Conservation (phyloP, 1,140 invertebrate genomes). For the Stegodyphus dumicola region DNA sequence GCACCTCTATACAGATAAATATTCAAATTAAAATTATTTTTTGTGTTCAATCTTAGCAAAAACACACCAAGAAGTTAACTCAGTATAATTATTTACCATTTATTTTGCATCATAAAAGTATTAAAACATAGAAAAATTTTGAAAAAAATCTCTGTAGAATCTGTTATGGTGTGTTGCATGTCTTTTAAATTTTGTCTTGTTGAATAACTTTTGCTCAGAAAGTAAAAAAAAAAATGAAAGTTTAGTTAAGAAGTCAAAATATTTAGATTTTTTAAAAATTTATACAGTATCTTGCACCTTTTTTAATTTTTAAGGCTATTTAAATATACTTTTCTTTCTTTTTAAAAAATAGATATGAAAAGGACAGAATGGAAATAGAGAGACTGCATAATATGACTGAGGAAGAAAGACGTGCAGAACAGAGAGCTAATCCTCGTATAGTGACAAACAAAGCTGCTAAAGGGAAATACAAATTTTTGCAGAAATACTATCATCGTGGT, state of each 20-base stretch:
- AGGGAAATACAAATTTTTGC: slow-evolving; percentile 99
- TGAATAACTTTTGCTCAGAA: too few relatives aligned
- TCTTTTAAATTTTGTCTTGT: too few relatives aligned
- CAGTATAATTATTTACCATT: too few relatives aligned
- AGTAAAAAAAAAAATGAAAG: background rate
- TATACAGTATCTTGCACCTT: background rate
- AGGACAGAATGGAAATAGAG: slow-evolving; percentile 92
- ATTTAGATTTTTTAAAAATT: background rate
- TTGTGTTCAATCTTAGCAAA: too few relatives aligned
- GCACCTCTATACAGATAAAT: too few relatives aligned
- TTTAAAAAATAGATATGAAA: slow-evolving; percentile 68
- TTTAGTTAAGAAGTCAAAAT: background rate
- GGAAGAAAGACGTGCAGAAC: slow-evolving; percentile 90
- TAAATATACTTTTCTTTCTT: slow-evolving; percentile 1
- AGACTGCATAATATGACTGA: slow-evolving; percentile 94
- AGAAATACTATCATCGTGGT: slow-evolving; percentile 99
- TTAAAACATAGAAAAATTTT: too few relatives aligned
- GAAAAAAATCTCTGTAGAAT: too few relatives aligned
- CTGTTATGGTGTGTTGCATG: too few relatives aligned
- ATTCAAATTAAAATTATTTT: too few relatives aligned
- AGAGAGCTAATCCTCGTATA: slow-evolving; percentile 90
- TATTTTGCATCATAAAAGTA: too few relatives aligned
- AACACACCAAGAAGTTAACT: too few relatives aligned
- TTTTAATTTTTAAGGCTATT: background rate
- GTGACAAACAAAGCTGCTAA: slow-evolving; percentile 96